phyloP scores from a whole-genome alignment of 2,888 invertebrate genomes.

The Anaspis maculata region DNA sequence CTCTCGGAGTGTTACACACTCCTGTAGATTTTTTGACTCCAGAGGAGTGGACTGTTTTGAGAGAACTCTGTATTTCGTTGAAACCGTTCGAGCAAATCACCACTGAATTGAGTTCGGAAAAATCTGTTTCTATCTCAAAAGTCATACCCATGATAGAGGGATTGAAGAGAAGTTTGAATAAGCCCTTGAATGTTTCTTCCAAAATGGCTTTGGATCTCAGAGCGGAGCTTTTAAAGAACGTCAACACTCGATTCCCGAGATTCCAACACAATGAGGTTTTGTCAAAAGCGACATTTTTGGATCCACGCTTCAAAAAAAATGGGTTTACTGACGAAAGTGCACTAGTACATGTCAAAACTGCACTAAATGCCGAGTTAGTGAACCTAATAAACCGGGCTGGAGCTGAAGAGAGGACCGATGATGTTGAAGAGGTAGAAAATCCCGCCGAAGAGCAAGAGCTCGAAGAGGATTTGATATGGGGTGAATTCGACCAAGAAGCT shows the following conservation, averaged over 20 bases:
- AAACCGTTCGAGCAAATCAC: constrained; percentile 12
- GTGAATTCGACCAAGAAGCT: not conserved
- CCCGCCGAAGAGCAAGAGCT: not conserved
- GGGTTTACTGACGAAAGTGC: not conserved
- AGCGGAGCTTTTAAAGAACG: not conserved
- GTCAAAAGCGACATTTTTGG: not conserved
- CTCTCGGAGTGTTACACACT: too few species aligned
- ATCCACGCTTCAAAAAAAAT: not conserved
- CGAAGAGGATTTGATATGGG: not conserved
- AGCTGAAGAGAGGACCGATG: not conserved
- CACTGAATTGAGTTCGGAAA: constrained; percentile 10
- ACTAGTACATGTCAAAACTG: not conserved
- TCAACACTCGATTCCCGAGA: not conserved
- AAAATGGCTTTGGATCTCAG: not conserved
- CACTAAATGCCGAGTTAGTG: too few species aligned
- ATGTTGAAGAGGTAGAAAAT: too few species aligned
- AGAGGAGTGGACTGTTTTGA: not conserved
- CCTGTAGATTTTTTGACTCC: too few species aligned
- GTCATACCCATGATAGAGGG: not conserved
- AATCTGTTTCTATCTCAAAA: constrained; percentile 7
- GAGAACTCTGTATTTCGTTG: constrained; percentile 5
- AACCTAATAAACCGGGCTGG: not conserved
- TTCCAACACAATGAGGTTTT: not conserved
- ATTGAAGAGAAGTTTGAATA: not conserved
- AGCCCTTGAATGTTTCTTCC: not conserved